These are phyloP conservation scores for Melanotaenia duboulayi DNA, from an alignment of 2,113 vertebrate species.

Conservation along the genomic window DNA sequence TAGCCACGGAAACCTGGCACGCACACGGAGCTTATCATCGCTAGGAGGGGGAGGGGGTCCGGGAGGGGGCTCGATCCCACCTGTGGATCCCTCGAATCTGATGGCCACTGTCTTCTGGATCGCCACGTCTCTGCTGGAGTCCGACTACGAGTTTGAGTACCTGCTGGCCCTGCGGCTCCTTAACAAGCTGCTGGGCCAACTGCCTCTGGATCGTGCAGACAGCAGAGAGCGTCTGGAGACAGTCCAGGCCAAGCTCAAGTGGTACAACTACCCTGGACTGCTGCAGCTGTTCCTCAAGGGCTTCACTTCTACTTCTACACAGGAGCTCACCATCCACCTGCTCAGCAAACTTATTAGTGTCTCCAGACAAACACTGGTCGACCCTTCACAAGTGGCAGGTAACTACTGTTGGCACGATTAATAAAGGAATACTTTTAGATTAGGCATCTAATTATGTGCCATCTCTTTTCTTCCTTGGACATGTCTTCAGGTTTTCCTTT, in stretches of 20 bases:
- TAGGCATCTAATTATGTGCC: neutral
- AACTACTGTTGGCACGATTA: neutral
- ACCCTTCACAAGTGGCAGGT: constrained; percentile 95
- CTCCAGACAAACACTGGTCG: constrained; percentile 91
- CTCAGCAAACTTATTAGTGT: constrained; percentile 96
- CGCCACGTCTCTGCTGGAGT: constrained; percentile 93
- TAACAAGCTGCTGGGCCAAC: constrained; percentile 94
- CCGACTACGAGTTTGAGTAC: constrained; percentile 98
- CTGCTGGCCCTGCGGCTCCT: constrained; percentile 94
- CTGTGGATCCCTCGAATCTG: constrained; percentile 93
- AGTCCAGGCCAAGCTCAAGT: constrained; percentile 92
- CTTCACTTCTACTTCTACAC: constrained; percentile 95
- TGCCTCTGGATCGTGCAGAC: constrained; percentile 93
- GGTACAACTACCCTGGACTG: constrained; percentile 96
- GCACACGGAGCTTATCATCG: constrained; percentile 95
- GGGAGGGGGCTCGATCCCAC: constrained; percentile 79
- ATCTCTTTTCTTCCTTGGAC: neutral
- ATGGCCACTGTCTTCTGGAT: constrained; percentile 99
- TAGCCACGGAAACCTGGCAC: constrained; percentile 91
- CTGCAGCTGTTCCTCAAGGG: constrained; percentile 98
- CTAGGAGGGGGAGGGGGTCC: constrained; percentile 84
- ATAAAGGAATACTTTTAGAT: neutral
- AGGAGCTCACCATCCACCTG: constrained; percentile 97
- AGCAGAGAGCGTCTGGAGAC: constrained; percentile 93
- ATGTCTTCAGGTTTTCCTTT: constrained; percentile 91